Evolutionary conservation across 2,888 invertebrate species (phyloP).

Genomic region (Rhorus exstirpatorius): DNA sequence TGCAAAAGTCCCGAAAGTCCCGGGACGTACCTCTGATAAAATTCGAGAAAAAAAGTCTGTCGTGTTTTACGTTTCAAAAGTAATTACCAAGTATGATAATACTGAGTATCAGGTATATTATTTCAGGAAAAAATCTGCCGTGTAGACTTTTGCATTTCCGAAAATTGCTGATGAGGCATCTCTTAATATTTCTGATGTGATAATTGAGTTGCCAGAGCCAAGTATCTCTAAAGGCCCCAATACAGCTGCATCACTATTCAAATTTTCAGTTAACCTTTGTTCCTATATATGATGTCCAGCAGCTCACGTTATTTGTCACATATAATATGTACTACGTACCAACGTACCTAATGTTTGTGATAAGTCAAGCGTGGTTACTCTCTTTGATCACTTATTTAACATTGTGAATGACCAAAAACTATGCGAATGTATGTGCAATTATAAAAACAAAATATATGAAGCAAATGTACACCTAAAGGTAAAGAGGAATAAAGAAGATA

Average conservation of each 20-base stretch:
- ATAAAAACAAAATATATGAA: too few species aligned
- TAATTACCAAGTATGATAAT: neutral
- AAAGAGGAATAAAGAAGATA: too few species aligned
- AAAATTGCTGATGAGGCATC: neutral
- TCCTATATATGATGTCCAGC: neutral
- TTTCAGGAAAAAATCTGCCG: slow-evolving; percentile 4
- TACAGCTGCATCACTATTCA: neutral
- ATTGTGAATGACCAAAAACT: too few species aligned
- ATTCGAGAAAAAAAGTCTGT: slow-evolving; percentile 13
- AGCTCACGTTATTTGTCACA: neutral
- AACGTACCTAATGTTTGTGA: too few species aligned
- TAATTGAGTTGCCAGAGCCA: neutral
- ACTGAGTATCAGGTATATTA: neutral
- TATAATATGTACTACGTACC: neutral
- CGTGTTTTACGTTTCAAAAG: neutral
- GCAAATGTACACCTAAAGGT: too few species aligned
- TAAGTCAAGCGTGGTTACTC: too few species aligned
- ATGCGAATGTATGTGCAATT: too few species aligned
- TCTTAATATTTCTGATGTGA: neutral
- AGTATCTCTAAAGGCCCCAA: neutral
- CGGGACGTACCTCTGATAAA: too few species aligned
- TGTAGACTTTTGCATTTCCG: neutral
- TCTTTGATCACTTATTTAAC: too few species aligned
- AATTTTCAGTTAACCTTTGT: neutral
- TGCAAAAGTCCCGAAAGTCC: too few species aligned